These are phyloP conservation scores for Neoaliturus tenellus DNA, from an alignment of 2,888 invertebrate genomes.

Conservation along the genomic window DNA sequence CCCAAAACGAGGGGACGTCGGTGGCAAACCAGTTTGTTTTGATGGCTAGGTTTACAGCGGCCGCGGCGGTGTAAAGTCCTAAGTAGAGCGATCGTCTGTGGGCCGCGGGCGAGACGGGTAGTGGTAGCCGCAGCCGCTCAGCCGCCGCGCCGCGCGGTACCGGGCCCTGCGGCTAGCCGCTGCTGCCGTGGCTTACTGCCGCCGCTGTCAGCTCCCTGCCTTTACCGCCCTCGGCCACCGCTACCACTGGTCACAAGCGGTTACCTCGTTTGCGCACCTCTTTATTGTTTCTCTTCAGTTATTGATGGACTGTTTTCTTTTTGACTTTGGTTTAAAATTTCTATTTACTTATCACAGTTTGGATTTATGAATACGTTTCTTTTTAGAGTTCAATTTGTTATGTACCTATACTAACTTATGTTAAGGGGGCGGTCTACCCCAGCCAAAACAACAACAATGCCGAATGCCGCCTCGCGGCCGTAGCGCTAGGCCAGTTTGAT, in stretches of 20 bases:
- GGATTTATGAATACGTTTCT: no score
- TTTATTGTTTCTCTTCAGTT: not conserved
- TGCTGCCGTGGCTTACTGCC: not conserved
- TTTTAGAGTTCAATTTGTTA: no score
- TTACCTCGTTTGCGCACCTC: not conserved
- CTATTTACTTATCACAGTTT: no score
- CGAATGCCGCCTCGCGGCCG: no score
- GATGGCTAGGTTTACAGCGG: slow-evolving; percentile 34
- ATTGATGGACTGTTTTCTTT: no score
- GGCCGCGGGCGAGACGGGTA: not conserved
- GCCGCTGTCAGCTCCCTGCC: slow-evolving; percentile 36
- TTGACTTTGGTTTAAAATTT: no score
- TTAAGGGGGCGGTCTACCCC: no score
- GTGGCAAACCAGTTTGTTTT: slow-evolving; percentile 36
- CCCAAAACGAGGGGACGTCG: not conserved
- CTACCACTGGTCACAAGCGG: not conserved
- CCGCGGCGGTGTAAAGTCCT: slow-evolving; percentile 7
- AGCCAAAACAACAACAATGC: no score
- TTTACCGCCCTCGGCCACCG: not conserved
- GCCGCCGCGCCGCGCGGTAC: not conserved
- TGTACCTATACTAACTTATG: no score
- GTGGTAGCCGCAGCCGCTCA: not conserved
- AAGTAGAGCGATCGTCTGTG: slow-evolving; percentile 5
- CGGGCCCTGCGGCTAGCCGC: not conserved
- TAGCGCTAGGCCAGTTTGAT: no score